Percentiles rank a stretch among this genome's conserved stretches.
Conservation (phyloP, 2,888 invertebrate genomes). For the Drosophila merina region DNA sequence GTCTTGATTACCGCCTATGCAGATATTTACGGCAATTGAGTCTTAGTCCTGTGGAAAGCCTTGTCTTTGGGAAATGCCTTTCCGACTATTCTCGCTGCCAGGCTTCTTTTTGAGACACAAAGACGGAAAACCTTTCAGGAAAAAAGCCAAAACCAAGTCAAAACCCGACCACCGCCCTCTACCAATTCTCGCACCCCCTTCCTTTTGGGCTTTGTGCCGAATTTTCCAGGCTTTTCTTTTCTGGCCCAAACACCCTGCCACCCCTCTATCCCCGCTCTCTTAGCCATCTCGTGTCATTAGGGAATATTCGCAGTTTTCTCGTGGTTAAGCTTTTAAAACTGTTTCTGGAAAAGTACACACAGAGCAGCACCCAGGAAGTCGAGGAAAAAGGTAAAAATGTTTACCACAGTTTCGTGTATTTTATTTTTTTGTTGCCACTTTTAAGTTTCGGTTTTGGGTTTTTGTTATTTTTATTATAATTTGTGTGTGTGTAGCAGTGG, state of each 20-base stretch:
- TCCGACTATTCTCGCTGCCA: slow-evolving; percentile 31
- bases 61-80: slow-evolving; percentile 23
- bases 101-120: slow-evolving; percentile 19
- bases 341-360: slow-evolving; percentile 71
- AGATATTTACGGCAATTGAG: slow-evolving; percentile 42
- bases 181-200: slow-evolving; percentile 4
- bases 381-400: slow-evolving; percentile 19
- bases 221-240: slow-evolving; percentile 26
- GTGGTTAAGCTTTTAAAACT: slow-evolving; percentile 79
- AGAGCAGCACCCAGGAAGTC: neutral
- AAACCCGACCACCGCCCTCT: neutral
- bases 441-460: slow-evolving; percentile 33
- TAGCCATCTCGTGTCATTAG: slow-evolving; percentile 65
- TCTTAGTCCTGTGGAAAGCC: slow-evolving; percentile 26
- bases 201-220: slow-evolving; percentile 37
- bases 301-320: slow-evolving; percentile 75
- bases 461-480: slow-evolving; percentile 18
- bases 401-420: slow-evolving; percentile 26
- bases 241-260: neutral
- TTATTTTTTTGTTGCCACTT: slow-evolving; percentile 46
- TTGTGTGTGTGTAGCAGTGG: slow-evolving; percentile 28
- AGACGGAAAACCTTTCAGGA: slow-evolving; percentile 24
- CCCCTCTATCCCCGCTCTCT: slow-evolving; percentile 36
- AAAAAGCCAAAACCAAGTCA: neutral
- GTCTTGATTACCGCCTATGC: slow-evolving; percentile 39